Evolutionary conservation across 1,140 invertebrate species (phyloP).

Genomic region (Drosophila punjabiensis): DNA sequence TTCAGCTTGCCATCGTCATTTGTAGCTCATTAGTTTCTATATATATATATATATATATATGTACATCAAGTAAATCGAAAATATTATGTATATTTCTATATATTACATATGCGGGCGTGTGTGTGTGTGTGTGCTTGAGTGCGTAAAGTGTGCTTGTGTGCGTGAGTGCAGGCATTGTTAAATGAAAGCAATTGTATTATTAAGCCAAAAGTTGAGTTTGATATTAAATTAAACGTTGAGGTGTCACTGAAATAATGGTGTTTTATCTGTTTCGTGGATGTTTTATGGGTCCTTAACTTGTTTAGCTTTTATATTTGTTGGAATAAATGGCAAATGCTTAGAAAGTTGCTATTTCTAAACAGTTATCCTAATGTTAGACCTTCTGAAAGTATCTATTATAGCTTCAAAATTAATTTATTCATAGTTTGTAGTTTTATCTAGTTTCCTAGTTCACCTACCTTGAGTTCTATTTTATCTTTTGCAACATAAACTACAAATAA

Average conservation of each 20-base stretch:
- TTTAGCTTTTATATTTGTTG: not conserved
- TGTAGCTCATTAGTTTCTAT: constrained; percentile 29
- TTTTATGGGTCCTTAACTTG: not conserved
- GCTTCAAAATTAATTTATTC: not conserved
- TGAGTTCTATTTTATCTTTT: not conserved
- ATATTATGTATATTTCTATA: constrained; percentile 9
- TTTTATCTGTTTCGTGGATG: not conserved
- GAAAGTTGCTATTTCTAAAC: not conserved
- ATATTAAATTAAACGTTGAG: constrained; percentile 34
- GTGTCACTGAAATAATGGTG: not conserved
- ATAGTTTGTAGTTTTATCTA: not conserved
- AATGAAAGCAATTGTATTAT: constrained; percentile 42
- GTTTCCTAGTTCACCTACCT: not conserved
- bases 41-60: not conserved
- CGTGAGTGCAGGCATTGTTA: constrained; percentile 22
- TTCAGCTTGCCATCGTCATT: constrained; percentile 33
- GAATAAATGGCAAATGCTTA: not conserved
- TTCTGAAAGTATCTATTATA: not conserved
- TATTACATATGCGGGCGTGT: constrained; percentile 25
- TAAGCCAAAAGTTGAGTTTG: constrained; percentile 31
- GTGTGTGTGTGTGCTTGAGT: constrained; percentile 8
- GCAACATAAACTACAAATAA: not conserved
- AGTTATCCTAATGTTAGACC: not conserved
- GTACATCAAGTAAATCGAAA: not conserved
- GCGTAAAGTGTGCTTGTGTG: constrained; percentile 1